Evolutionary conservation across 2,888 invertebrate species (phyloP).

Genomic region (Anaspis maculata): DNA sequence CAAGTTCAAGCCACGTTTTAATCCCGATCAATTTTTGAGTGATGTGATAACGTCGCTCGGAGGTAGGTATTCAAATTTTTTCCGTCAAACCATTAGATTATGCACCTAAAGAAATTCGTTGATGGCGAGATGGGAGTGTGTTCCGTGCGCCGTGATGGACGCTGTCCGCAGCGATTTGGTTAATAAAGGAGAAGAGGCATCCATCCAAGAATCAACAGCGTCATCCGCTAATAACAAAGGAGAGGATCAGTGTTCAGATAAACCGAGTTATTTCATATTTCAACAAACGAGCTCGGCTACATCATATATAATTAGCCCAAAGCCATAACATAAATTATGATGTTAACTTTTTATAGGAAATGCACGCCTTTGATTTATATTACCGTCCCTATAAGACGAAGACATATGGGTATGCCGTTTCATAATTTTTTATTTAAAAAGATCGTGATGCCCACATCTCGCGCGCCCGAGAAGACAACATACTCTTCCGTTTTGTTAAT

Average conservation of each 20-base stretch:
- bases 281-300: slow-evolving; percentile 40
- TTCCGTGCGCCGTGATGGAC: slow-evolving; percentile 5
- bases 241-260: slow-evolving; percentile 31
- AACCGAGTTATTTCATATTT: slow-evolving; percentile 41
- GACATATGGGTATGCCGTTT: slow-evolving; percentile 19
- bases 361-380: slow-evolving; percentile 37
- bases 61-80: too few relatives aligned
- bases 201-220: slow-evolving; percentile 21
- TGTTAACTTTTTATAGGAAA: slow-evolving; percentile 41
- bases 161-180: slow-evolving; percentile 12
- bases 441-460: slow-evolving; percentile 7
- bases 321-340: slow-evolving; percentile 42
- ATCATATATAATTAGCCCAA: slow-evolving; percentile 41
- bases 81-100: too few relatives aligned
- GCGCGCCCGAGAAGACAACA: background rate
- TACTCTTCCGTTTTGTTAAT: too few relatives aligned
- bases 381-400: too few relatives aligned
- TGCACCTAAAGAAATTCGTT: too few relatives aligned
- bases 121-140: too few relatives aligned
- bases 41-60: too few relatives aligned
- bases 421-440: slow-evolving; percentile 19
- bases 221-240: slow-evolving; percentile 37
- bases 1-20: too few relatives aligned
- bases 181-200: slow-evolving; percentile 16
- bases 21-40: too few relatives aligned